Base-by-base conservation (phyloP, 2,888 invertebrate genomes). In the Gymnosoma rotundatum region DNA sequence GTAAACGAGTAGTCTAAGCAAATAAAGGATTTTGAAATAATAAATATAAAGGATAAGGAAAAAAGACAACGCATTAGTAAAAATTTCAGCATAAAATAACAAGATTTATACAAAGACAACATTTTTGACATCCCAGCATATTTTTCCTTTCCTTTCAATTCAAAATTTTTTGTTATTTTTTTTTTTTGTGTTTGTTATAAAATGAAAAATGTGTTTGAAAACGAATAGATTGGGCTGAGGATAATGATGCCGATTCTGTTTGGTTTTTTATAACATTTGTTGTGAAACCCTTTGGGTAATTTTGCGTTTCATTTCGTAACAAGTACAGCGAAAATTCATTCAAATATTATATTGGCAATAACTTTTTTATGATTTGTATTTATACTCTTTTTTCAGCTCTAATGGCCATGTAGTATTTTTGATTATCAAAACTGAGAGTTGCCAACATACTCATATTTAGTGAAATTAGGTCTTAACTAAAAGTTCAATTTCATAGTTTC, bases 251-350 rank as follows among this genome's bases (percentile, higher is more conserved):
- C 38, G 78, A 63, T 61, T 64, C 54, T 42, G 52, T 78, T 78
- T 25, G 20, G 48, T 61, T 66, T 58, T 16, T 75, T 38, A 12
- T 12, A 42, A 12, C 7, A 14, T 60, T 52, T 25, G 42, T 42
- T 66, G 14, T 48, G 25, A 32, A 70, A 82, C 70, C 75, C 75
- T 82, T 76, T 82, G 64, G 64, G 52, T 72, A 72, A 82, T 76
- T 82, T 82, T 76, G 70, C 75, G 75, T 82, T 81, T 70, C 81
- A 81, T 81, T 81, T 64, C 52, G 64, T 70, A 81, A 52, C 70
- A 58, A 81, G 64, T 64, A 64, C 75, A 48, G 69, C 69, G 80
- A 69, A 81, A 70, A 81, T 75, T 70, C 60, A 63, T 81, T 72
- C 45, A 50, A 58, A 64, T 75, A 70, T 79, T 69, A 76, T 69